Base-by-base conservation (phyloP, 2,797 vertebrate genomes). In the Pristis pectinata region DNA sequence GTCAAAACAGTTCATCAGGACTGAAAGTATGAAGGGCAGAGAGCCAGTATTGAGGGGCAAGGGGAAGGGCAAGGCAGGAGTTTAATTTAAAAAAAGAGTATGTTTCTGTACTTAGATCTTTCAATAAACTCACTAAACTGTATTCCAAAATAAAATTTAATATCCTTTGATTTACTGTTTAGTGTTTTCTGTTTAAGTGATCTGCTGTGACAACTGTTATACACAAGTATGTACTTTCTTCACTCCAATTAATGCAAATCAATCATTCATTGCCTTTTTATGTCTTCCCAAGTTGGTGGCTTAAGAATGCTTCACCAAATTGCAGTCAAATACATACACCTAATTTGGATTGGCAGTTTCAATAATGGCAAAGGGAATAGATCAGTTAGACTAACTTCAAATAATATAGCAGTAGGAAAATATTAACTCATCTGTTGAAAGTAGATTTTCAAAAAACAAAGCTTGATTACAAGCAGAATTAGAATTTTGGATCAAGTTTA, bases 401-500 rank as follows among this genome's bases (percentile, higher is more conserved):
- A 53, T 6, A 9, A 27, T 19, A 19, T 7, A 7, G 17, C 44
- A 89, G 13, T 30, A 89, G 44, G 27, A 59, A 30, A n/a, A 59
- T 11, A 49, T 37, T 27, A 41, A 41, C 41, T 41, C 41, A 41
- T 41, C 4, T 1, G 49, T 49, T 49, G 1, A 49, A 49, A 49
- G 49, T 64, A 64, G 61, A 74, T 27, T 74, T 74, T 74, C 22
- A 3, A 24, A 22, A 72, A 74, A 67, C 64, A 67, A 24, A 61
- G 27, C 15, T 61, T 79, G 77, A 94, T 79, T 79, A 80, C 17
- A 30, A 11, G 76, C 22, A 56, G 27, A 59, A 61, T 76, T 72
- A 53, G 15, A 30, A 44, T 13, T 74, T 72, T 56, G 53, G 56
- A 53, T 22, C 85, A 44, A 80, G 96, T 95, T 96, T 49, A 49